These are phyloP conservation scores for Phalacrocorax brasilianus DNA, from an alignment of 2,113 vertebrate genomes.

Conservation along the genomic window DNA sequence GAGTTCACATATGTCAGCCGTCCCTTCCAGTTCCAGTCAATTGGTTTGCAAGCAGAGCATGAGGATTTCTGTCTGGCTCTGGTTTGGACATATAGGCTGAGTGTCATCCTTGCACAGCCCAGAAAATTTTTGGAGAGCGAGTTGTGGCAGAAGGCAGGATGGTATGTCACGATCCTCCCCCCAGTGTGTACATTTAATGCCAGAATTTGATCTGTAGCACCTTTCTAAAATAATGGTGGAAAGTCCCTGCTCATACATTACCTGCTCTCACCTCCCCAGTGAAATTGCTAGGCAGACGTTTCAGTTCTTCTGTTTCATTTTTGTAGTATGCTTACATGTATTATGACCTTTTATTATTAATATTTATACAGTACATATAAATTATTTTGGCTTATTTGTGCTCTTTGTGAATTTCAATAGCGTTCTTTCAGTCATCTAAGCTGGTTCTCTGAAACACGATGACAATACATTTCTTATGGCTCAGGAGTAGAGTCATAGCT, in stretches of 20 bases:
- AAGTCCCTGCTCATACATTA: not conserved
- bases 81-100: not conserved
- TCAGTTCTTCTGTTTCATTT: not conserved
- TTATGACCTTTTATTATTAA: not conserved
- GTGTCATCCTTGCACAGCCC: not conserved
- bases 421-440: not conserved
- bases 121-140: not conserved
- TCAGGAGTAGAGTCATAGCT: not conserved
- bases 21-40: conserved; percentile 21
- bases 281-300: not conserved
- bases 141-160: not conserved
- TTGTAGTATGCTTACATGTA: not conserved
- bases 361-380: not conserved
- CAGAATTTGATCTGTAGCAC: not conserved
- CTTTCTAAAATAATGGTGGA: not conserved
- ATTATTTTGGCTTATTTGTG: not conserved
- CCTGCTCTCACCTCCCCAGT: not conserved
- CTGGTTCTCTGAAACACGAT: not conserved
- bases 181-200: not conserved
- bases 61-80: conserved; percentile 16
- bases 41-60: conserved; percentile 15
- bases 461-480: not conserved
- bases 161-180: not conserved
- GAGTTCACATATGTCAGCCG: conserved; percentile 14
- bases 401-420: not conserved